phyloP scores from a whole-genome alignment of 2,888 invertebrate genomes.

The Suillia variegata region DNA sequence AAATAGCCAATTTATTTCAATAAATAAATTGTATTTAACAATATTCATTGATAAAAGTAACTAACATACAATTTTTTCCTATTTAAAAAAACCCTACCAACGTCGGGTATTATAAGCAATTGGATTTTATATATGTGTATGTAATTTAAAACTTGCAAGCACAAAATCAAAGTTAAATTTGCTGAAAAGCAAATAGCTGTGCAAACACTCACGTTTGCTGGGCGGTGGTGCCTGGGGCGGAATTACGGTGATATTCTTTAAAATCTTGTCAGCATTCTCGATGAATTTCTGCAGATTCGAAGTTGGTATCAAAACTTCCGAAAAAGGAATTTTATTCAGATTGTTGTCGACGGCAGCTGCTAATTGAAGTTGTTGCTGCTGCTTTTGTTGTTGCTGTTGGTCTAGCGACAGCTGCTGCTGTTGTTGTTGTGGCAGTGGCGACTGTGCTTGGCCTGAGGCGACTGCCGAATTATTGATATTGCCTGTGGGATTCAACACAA shows the following conservation, averaged over 20 bases:
- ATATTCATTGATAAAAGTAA: no score
- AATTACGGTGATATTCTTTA: constrained; percentile 50
- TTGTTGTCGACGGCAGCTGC: constrained; percentile 25
- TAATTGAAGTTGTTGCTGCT: constrained; percentile 32
- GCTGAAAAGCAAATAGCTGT: no score
- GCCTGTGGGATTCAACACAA: no score
- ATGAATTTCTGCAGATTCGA: constrained; percentile 57
- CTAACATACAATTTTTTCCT: no score
- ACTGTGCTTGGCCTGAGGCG: constrained; percentile 18
- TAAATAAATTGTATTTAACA: no score
- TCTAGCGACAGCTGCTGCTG: constrained; percentile 16
- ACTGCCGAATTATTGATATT: constrained; percentile 45
- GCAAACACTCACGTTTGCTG: constrained; percentile 37
- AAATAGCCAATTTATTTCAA: no score
- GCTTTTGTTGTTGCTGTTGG: constrained; percentile 23
- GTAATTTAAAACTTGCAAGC: no score
- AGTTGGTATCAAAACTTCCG: constrained; percentile 55
- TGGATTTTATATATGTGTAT: no score
- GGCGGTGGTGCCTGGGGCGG: constrained; percentile 8
- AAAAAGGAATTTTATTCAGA: constrained; percentile 40
- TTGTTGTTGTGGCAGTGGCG: constrained; percentile 21
- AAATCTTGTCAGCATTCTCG: constrained; percentile 57
- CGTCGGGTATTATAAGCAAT: no score
- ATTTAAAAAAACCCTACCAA: no score
- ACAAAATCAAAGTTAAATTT: no score